Evolutionary conservation across 2,113 vertebrate genomes (phyloP).

Genomic region (Eurypyga helias): DNA sequence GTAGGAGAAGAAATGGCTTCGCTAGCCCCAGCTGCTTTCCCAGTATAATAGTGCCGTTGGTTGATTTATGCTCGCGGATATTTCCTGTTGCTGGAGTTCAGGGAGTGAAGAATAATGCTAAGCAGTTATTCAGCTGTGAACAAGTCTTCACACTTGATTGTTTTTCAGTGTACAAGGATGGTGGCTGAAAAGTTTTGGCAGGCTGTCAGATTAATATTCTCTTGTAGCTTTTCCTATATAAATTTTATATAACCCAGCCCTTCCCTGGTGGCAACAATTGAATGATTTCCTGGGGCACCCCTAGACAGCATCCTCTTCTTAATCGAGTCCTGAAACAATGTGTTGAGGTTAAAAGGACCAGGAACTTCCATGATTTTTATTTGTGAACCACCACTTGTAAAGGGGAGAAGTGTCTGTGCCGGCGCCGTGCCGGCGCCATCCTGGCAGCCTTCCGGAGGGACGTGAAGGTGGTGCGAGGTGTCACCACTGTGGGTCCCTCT

Average conservation of each 20-base stretch:
- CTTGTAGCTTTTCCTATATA: not conserved
- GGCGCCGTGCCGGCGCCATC: not conserved
- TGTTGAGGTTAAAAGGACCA: not conserved
- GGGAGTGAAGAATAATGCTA: constrained; percentile 28
- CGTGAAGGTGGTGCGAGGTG: not conserved
- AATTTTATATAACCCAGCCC: not conserved
- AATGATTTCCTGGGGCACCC: not conserved
- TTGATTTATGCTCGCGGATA: constrained; percentile 27
- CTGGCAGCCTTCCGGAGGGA: not conserved
- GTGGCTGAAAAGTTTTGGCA: constrained; percentile 34
- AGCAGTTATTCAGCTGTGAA: constrained; percentile 57
- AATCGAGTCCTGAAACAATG: not conserved
- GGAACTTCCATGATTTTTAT: not conserved
- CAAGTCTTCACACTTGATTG: constrained; percentile 42
- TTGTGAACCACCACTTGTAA: not conserved
- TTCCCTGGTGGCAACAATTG: not conserved
- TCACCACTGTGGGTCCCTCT: not conserved
- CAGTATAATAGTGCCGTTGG: not conserved
- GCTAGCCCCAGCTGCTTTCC: not conserved
- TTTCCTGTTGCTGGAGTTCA: constrained; percentile 34
- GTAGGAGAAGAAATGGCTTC: not conserved
- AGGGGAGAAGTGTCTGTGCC: not conserved
- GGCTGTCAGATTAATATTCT: constrained; percentile 5
- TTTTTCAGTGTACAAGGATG: constrained; percentile 37
- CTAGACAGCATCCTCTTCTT: not conserved